Base-by-base conservation (phyloP, 2,888 invertebrate species). In the Sesia bembeciformis region DNA sequence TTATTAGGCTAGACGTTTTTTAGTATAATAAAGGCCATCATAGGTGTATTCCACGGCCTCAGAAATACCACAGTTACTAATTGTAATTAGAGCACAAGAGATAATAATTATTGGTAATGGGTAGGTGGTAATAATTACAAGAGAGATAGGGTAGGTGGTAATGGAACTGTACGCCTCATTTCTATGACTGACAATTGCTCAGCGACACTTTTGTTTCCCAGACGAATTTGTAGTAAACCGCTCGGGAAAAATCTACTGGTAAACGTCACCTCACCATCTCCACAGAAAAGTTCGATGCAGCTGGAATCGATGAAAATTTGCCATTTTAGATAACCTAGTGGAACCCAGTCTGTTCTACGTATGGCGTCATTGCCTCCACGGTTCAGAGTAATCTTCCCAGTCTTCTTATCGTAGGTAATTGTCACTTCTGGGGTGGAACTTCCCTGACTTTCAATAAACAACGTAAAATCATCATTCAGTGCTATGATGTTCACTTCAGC, bases 261-360 rank as follows among this genome's bases (percentile, higher is more conserved):
- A 53, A 67, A 67, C 39, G 63, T 63, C 7, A 64, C 62, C 53
- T 64, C 65, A 39, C 65, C 66, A n/a, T 63, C 61, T 4, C 65
- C 65, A 39, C 59, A 64, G 51, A 65, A 65, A 42, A 67, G 46
- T 55, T 67, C 67, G 39, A 67, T 55, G 4, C 65, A 67, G 43
- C 66, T 67, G 23, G 65, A 60, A 40, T 67, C 66, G 5, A 65
- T 49, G 38, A 54, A 60, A 5, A 57, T 53, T 38, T 51, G 58
- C 59, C 60, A 58, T 43, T 54, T 39, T 40, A 62, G 40, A 51
- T 54, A 50, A 38, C 56, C 53, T 42, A 39, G 42, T 3, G 56
- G 56, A 4, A 51, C 54, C 60, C 58, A 57, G 5, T 40, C 39
- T 4, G 53, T 56, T 8, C 58, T 42, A 5, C 58, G 52, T 8